A percentile compares a stretch with the other conserved stretches of the same genome.
Evolutionary conservation across 2,113 vertebrate species (phyloP).

Genomic region (Planiliza haematocheilus): DNA sequence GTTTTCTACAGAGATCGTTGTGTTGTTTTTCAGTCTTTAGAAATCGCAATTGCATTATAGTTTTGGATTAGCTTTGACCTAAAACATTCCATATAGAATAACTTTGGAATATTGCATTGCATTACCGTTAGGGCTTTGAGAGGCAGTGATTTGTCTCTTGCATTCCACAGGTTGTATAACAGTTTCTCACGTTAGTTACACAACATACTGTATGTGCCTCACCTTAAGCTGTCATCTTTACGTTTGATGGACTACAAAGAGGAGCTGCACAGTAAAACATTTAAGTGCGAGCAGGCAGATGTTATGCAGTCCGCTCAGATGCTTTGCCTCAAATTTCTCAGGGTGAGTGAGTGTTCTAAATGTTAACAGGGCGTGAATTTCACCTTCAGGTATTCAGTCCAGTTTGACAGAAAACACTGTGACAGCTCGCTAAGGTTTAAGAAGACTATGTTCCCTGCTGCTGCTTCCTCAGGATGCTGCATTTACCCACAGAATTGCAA

Average conservation of each 20-base stretch:
- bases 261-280: neutral
- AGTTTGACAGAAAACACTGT: neutral
- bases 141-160: neutral
- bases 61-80: neutral
- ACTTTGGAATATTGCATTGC: neutral
- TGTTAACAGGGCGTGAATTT: neutral
- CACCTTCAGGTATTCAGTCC: slow-evolving; percentile 2
- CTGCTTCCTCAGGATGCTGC: neutral
- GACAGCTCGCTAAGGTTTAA: neutral
- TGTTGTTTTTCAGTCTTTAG: neutral
- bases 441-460: neutral
- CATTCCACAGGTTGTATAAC: slow-evolving; percentile 11
- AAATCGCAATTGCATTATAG: neutral
- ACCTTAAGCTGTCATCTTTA: slow-evolving; percentile 16
- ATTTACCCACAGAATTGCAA: neutral
- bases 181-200: slow-evolving; percentile 13
- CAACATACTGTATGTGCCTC: slow-evolving; percentile 13
- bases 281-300: neutral
- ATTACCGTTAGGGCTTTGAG: neutral
- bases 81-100: neutral
- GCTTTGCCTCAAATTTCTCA: neutral
- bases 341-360: neutral
- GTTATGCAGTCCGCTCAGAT: slow-evolving; percentile 10
- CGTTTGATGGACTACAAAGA: slow-evolving; percentile 19
- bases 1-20: too few species aligned